Conservation (phyloP, 2,797 vertebrate genomes). For the Sorex maritimensis region DNA sequence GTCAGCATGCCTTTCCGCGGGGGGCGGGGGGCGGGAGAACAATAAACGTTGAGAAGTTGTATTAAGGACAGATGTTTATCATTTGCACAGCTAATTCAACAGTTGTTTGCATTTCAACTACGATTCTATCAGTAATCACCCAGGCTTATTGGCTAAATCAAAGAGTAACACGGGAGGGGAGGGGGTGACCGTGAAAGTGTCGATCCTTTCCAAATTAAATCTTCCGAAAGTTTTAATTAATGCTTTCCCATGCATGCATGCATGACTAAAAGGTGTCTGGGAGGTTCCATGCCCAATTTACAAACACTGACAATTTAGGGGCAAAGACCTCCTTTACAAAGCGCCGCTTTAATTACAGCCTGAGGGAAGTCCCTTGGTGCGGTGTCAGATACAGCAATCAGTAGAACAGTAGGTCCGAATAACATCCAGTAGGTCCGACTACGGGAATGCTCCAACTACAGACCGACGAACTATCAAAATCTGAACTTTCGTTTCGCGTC, state of each 20-base stretch:
- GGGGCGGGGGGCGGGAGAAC: not conserved
- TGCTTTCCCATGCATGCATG: slow-evolving; percentile 28
- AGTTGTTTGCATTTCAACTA: slow-evolving; percentile 22
- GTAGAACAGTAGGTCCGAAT: not conserved
- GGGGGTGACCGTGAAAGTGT: no score
- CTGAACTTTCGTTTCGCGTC: slow-evolving; percentile 19
- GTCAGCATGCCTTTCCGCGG: slow-evolving; percentile 48
- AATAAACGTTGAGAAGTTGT: not conserved
- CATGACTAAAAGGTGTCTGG: not conserved
- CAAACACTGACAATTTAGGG: slow-evolving; percentile 60
- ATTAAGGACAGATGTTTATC: slow-evolving; percentile 2
- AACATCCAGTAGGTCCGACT: slow-evolving; percentile 62
- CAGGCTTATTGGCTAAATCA: slow-evolving; percentile 35
- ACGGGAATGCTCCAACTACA: not conserved
- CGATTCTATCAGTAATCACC: slow-evolving; percentile 39
- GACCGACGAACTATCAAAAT: not conserved
- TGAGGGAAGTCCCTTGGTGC: no score
- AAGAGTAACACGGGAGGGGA: not conserved
- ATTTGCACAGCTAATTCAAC: slow-evolving; percentile 20
- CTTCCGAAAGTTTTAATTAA: slow-evolving; percentile 39
- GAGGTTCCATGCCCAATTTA: not conserved
- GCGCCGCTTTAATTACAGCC: slow-evolving; percentile 5
- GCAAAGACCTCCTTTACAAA: slow-evolving; percentile 32
- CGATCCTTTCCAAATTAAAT: slow-evolving; percentile 66
- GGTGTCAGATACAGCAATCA: no score